These are phyloP conservation scores for Diploptera punctata DNA, from an alignment of 2,888 invertebrate genomes.

Conservation along the genomic window DNA sequence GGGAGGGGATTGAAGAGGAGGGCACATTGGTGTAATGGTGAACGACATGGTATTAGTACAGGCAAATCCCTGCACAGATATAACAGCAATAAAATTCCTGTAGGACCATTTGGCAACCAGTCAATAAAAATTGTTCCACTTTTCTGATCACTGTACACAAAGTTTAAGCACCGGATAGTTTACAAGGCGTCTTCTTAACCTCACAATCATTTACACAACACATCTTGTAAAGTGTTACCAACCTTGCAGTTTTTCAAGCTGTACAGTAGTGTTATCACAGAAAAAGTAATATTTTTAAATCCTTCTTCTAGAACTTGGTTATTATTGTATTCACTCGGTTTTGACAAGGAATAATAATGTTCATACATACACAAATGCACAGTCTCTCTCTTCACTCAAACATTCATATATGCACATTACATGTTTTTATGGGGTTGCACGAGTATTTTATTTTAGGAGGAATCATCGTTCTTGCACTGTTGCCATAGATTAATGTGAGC, in stretches of 20 bases:
- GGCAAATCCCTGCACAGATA: conserved; percentile 4
- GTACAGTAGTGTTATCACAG: conserved; percentile 8
- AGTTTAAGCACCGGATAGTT: conserved; percentile 9
- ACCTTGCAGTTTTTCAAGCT: not conserved
- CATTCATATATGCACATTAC: not conserved
- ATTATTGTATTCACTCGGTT: not conserved
- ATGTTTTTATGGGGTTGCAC: not conserved
- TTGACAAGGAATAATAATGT: not conserved
- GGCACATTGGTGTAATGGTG: conserved; percentile 19
- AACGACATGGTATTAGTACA: conserved; percentile 12
- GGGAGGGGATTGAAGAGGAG: not conserved
- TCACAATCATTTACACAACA: too few species aligned
- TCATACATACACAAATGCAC: not conserved
- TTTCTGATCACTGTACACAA: conserved; percentile 6
- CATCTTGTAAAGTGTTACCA: too few species aligned
- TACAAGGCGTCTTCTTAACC: not conserved
- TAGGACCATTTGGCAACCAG: conserved; percentile 9
- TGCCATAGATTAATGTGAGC: conserved; percentile 5
- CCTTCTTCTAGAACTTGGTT: not conserved
- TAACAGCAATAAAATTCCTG: conserved; percentile 5
- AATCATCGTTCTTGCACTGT: conserved; percentile 1
- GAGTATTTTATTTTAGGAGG: not conserved
- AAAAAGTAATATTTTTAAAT: not conserved
- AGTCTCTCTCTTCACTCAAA: too few species aligned
- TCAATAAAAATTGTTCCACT: conserved; percentile 2